Evolutionary conservation across 2,888 invertebrate species (phyloP), one percentile per base, ranked within the genome.

Genomic region (Ferrisia virgata): DNA sequence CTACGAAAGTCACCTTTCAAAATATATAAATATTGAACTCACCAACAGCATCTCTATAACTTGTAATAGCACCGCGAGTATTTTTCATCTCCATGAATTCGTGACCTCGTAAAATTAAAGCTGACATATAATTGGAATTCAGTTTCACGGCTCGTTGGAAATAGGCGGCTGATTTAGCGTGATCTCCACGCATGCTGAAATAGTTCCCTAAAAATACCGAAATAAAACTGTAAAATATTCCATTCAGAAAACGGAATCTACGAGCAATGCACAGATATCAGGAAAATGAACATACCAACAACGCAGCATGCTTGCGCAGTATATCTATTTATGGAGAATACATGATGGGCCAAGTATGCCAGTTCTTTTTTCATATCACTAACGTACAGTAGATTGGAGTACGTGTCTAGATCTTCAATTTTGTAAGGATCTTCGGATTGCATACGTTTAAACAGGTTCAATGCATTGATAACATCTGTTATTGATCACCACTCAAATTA

Each of bases 11-110:
- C n/a, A n/a, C n/a, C n/a, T n/a, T n/a, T n/a, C 18, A 31, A 15
- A 11, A 31, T 25, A 33, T 15, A 31, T 18, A 4, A 8, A 15
- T 18, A 76, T 4, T 3, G 13, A 0, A 25, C 80, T 88, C 90
- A 96, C 96, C 97, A 87, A 98, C 95, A 69, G 99, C 99, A 89
- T 97, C 96, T 87, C 98, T 91, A 88, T 99, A 99, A 87, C 98
- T 96, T 88, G 98, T 96, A 88, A 99, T 98, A 22, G 99, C 99
- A n/a, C 98, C 98, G 89, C 96, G 96, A 0, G 97, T 96, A 89
- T 99, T 99, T 89, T 99, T 99, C 89, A 99, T 92, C 90, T 99
- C 99, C 94, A 99, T 97, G 89, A 96, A 99, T 89, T 99, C 99
- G 88, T 99, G 99, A 0, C 99, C 99, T 93, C 99, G 96, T 78